Conservation (phyloP, 2,113 vertebrate genomes). For the Melanostigma gelatinosum region DNA sequence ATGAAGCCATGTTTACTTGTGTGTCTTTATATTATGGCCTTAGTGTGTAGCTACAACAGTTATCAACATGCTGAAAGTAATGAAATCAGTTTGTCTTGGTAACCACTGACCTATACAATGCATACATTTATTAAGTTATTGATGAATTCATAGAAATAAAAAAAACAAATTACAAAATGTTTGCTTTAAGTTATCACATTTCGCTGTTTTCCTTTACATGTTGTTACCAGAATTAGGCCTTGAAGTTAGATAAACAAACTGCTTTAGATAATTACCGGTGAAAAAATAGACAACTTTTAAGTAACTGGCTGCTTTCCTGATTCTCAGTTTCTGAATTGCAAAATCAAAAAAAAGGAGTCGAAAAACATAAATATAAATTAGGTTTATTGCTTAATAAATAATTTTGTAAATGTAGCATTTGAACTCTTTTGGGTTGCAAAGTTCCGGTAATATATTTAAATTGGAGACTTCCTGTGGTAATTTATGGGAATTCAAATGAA, state of each 20-base stretch:
- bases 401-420: neutral
- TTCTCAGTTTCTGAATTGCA: neutral
- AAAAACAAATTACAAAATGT: neutral
- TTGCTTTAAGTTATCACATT: neutral
- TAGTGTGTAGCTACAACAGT: neutral
- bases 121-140: neutral
- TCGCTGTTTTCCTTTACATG: neutral
- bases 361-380: neutral
- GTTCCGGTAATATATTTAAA: neutral
- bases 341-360: neutral
- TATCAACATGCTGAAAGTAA: too few relatives aligned
- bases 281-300: neutral
- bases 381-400: neutral
- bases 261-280: neutral
- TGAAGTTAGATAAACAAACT: neutral
- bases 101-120: too few relatives aligned
- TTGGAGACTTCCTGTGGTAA: neutral
- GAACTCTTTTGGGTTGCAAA: neutral
- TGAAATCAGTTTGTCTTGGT: too few relatives aligned
- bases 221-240: neutral
- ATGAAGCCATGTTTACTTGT: slow-evolving; percentile 3
- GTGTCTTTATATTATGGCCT: too few relatives aligned
- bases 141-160: neutral
- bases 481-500: neutral
- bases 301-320: neutral